Conservation (phyloP, 1,140 invertebrate genomes). For the Vanessa tameamea region DNA sequence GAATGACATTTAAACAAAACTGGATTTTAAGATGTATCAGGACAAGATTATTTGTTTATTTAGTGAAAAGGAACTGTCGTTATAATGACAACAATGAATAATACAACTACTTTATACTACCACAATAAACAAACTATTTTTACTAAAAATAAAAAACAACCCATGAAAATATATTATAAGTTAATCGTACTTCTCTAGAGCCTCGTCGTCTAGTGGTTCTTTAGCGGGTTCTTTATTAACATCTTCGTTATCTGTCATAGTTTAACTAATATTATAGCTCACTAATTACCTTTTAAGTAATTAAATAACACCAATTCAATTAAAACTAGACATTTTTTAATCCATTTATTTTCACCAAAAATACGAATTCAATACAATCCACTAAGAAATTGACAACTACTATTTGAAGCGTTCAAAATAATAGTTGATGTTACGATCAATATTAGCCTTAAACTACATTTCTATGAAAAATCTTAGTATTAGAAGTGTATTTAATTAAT, state of each 20-base stretch:
- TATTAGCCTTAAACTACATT: neutral
- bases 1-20: neutral
- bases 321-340: slow-evolving; percentile 25
- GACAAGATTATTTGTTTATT: neutral
- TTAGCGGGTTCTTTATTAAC: slow-evolving; percentile 64
- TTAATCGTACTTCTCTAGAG: slow-evolving; percentile 66
- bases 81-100: no score
- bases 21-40: neutral
- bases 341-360: slow-evolving; percentile 28
- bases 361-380: slow-evolving; percentile 37
- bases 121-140: neutral
- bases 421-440: neutral
- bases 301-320: slow-evolving; percentile 29
- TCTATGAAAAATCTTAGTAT: neutral
- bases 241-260: slow-evolving; percentile 78
- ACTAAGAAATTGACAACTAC: slow-evolving; percentile 24
- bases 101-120: neutral
- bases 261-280: slow-evolving; percentile 44
- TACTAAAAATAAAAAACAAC: slow-evolving; percentile 1
- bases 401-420: slow-evolving; percentile 22
- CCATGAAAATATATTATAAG: slow-evolving; percentile 10
- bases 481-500: neutral
- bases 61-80: no score
- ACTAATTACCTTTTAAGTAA: slow-evolving; percentile 29
- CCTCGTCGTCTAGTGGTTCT: slow-evolving; percentile 73